Conservation (phyloP, 2,888 invertebrate species). For the Ectropis crepuscularia region DNA sequence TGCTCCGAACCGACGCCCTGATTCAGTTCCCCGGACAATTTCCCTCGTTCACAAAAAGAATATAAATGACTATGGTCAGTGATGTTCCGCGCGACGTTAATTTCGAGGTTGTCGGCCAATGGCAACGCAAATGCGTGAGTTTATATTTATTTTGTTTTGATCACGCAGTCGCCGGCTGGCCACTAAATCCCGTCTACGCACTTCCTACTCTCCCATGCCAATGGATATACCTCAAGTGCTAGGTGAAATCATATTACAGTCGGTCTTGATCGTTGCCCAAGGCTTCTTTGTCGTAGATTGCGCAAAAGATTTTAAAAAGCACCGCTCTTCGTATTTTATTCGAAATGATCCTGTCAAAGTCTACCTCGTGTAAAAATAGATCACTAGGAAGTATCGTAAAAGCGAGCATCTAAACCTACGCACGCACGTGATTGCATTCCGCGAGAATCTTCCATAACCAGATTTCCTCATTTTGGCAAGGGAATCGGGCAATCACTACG, state of each 20-base stretch:
- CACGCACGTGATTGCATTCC: constrained; percentile 43
- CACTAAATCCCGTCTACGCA: constrained; percentile 51
- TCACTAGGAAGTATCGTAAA: constrained; percentile 27
- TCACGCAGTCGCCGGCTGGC: constrained; percentile 64
- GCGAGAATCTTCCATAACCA: constrained; percentile 46
- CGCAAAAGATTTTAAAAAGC: constrained; percentile 16
- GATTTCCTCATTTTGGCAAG: constrained; percentile 49
- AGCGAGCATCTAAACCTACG: constrained; percentile 21
- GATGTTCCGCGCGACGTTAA: constrained; percentile 32
- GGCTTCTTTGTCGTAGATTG: constrained; percentile 21
- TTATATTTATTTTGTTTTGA: constrained; percentile 64
- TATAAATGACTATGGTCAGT: constrained; percentile 38
- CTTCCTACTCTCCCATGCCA: constrained; percentile 53
- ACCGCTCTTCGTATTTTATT: constrained; percentile 11
- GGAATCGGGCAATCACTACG: constrained; percentile 50
- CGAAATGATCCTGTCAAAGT: constrained; percentile 17
- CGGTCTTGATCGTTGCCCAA: constrained; percentile 20
- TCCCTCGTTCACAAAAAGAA: constrained; percentile 18
- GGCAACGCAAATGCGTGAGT: constrained; percentile 53
- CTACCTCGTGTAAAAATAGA: constrained; percentile 9
- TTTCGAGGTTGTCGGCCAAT: constrained; percentile 44
- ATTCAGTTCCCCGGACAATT: constrained; percentile 12
- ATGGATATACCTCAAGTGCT: constrained; percentile 32
- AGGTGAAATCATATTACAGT: constrained; percentile 35
- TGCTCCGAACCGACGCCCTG: constrained; percentile 7